A percentile compares a stretch with the other conserved stretches of the same genome.
phyloP scores from a whole-genome alignment of 2,113 vertebrate species.

The Lota lota region DNA sequence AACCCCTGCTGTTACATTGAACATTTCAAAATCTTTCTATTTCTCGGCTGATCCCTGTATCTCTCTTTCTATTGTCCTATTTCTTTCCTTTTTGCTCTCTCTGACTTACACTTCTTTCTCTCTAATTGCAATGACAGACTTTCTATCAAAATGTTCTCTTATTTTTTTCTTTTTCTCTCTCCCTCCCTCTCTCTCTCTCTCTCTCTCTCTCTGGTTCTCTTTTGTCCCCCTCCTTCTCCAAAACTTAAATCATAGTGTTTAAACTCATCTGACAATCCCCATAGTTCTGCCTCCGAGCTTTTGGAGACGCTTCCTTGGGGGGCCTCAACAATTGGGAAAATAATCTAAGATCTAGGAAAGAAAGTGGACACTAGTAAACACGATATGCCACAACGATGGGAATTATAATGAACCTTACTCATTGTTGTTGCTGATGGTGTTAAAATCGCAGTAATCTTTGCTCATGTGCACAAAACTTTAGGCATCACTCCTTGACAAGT shows the following conservation, averaged over 20 bases:
- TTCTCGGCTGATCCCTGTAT: constrained; percentile 23
- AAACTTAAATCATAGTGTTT: constrained; percentile 34
- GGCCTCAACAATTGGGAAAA: constrained; percentile 25
- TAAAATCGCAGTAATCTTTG: no score
- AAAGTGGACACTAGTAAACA: not conserved
- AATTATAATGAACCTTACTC: no score
- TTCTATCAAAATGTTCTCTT: no score
- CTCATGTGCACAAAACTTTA: no score
- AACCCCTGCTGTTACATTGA: constrained; percentile 45
- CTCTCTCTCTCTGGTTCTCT: not conserved
- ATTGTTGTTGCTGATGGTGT: no score
- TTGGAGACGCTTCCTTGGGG: constrained; percentile 37
- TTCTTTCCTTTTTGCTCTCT: no score
- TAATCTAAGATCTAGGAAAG: not conserved
- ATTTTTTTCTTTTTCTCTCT: not conserved
- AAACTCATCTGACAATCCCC: constrained; percentile 24
- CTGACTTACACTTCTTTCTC: not conserved
- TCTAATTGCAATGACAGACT: no score
- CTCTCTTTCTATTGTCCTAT: constrained; percentile 29
- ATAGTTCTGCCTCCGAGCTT: constrained; percentile 31
- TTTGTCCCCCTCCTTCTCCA: not conserved
- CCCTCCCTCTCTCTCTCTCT: not conserved
- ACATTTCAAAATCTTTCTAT: constrained; percentile 4
- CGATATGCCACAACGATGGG: not conserved
- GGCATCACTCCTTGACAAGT: no score